phyloP scores from a whole-genome alignment of 2,797 vertebrate species.

The Hydrolagus colliei region DNA sequence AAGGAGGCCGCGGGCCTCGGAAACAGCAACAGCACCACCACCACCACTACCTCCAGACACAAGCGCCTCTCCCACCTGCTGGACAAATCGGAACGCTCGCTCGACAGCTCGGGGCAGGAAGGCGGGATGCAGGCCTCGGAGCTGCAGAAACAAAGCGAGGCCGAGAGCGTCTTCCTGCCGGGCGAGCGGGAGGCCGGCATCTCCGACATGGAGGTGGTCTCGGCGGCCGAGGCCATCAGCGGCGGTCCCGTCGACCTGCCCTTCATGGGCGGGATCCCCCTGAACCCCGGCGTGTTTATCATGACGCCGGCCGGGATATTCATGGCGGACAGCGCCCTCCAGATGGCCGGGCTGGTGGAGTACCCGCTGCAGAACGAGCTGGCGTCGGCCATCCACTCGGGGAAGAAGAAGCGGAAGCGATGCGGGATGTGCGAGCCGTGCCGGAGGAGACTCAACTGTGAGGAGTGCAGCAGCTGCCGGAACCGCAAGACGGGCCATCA shows the following conservation, averaged over 20 bases:
- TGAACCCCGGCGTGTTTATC: constrained; percentile 91
- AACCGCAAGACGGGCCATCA: constrained; percentile 98
- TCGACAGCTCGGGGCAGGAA: constrained; percentile 83
- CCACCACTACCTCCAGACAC: constrained; percentile 73
- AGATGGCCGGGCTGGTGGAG: constrained; percentile 94
- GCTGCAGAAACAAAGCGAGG: constrained; percentile 87
- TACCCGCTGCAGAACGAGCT: constrained; percentile 85
- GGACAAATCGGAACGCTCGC: constrained; percentile 78
- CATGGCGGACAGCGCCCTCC: constrained; percentile 81
- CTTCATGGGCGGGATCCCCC: constrained; percentile 88
- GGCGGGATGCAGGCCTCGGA: constrained; percentile 88
- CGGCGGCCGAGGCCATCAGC: constrained; percentile 77
- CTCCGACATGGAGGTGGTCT: constrained; percentile 72
- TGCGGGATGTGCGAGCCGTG: constrained; percentile 95
- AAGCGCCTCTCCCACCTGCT: constrained; percentile 72
- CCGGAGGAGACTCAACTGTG: constrained; percentile 92
- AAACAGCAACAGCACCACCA: constrained; percentile 62
- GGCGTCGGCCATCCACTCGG: constrained; percentile 82
- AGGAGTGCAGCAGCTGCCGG: constrained; percentile 98
- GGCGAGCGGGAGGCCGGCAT: constrained; percentile 71
- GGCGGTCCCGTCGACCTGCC: constrained; percentile 83
- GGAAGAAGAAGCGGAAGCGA: constrained; percentile 91
- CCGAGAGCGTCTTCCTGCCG: constrained; percentile 65
- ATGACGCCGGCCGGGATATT: constrained; percentile 92
- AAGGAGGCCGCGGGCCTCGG: constrained; percentile 68